Percentiles rank a stretch among this genome's conserved stretches.
Evolutionary conservation across 2,888 invertebrate species (phyloP).

Genomic region (Aphodius granarius): DNA sequence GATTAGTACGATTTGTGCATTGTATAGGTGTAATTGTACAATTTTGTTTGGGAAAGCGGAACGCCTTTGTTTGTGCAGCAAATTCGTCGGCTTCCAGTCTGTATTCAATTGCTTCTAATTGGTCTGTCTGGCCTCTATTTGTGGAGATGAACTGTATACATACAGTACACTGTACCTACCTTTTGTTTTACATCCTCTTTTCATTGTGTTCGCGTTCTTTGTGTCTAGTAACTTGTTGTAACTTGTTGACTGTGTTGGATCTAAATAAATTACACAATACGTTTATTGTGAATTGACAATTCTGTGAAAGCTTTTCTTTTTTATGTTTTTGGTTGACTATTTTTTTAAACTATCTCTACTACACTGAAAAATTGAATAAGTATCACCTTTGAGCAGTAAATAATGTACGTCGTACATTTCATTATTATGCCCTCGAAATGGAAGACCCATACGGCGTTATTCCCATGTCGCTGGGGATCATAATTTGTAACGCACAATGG

Average conservation of each 20-base stretch:
- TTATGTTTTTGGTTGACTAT: not conserved
- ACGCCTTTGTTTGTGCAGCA: not conserved
- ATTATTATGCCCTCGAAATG: not conserved
- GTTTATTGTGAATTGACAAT: too few relatives aligned
- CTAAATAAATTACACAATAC: too few relatives aligned
- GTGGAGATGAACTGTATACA: not conserved
- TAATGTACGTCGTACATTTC: not conserved
- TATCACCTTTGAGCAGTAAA: not conserved
- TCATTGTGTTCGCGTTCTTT: not conserved
- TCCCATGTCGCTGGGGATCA: not conserved
- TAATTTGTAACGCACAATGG: slow-evolving; percentile 6
- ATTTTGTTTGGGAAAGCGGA: not conserved
- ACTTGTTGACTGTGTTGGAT: not conserved
- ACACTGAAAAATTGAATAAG: too few relatives aligned
- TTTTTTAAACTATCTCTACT: not conserved
- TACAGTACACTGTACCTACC: not conserved
- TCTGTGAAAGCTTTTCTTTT: not conserved
- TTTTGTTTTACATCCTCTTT: not conserved
- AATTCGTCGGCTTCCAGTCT: not conserved
- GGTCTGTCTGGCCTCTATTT: not conserved
- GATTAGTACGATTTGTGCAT: not conserved
- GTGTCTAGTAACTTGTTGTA: not conserved
- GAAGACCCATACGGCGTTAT: not conserved
- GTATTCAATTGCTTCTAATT: not conserved
- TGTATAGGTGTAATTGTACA: not conserved